A percentile compares a stretch with the other conserved stretches of the same genome.
Evolutionary conservation across 23 tunicate species (phyloP).

Genomic region (Oikopleura albicans): DNA sequence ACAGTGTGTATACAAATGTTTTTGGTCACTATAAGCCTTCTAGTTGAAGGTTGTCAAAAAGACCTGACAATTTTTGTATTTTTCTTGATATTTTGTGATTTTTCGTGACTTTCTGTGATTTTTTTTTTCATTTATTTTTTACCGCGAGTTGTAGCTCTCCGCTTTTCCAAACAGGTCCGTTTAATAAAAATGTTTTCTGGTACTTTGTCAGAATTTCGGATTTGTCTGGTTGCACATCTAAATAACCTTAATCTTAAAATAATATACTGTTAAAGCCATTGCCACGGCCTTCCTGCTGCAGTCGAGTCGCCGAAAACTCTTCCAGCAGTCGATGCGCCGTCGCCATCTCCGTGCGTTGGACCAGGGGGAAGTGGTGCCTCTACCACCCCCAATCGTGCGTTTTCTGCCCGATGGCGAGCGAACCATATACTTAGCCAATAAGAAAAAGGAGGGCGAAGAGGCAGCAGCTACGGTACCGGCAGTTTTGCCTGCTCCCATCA

Average conservation of each 20-base stretch:
- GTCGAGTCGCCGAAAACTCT: constrained; percentile 5
- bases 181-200: background rate
- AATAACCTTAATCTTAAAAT: background rate
- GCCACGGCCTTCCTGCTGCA: background rate
- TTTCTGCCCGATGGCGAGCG: background rate
- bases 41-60: too few species aligned
- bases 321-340: background rate
- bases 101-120: too few species aligned
- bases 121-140: too few species aligned
- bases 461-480: background rate
- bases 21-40: too few species aligned
- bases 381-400: background rate
- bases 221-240: too few species aligned
- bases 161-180: background rate
- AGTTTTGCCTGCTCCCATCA: background rate
- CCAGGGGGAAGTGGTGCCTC: background rate
- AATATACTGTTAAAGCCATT: background rate
- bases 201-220: too few species aligned
- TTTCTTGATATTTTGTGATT: too few species aligned
- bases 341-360: background rate
- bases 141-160: background rate
- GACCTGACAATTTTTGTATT: too few species aligned
- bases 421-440: background rate
- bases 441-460: background rate
- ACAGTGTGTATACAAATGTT: too few species aligned